Percentiles rank a stretch among this genome's conserved stretches.
Conservation (phyloP, 2,113 vertebrate species). For the Vidua chalybeata region DNA sequence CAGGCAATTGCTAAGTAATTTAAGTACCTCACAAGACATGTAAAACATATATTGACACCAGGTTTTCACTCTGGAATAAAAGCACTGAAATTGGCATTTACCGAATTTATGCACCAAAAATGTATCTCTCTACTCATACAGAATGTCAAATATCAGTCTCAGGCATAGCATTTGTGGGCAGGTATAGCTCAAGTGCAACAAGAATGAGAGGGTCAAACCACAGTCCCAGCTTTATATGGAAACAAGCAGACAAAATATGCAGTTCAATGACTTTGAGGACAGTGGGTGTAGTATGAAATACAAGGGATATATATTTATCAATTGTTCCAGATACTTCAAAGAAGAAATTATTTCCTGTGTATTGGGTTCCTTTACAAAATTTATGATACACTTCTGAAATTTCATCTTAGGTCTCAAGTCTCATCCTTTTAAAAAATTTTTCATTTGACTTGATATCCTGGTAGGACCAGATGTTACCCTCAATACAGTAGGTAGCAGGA, state of each 20-base stretch:
- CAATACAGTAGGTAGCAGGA: not conserved
- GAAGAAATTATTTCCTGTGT: not conserved
- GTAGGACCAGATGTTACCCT: not conserved
- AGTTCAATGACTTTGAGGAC: not conserved
- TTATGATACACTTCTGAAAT: not conserved
- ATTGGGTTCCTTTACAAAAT: not conserved
- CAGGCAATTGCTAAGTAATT: not conserved
- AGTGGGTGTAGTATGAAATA: not conserved
- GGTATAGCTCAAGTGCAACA: not conserved
- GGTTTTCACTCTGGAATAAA: not conserved
- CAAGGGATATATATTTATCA: not conserved
- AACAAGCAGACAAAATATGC: not conserved
- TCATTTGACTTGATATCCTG: not conserved
- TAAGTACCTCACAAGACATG: not conserved
- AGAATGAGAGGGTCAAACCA: not conserved
- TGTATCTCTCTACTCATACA: not conserved
- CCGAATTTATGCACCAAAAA: not conserved
- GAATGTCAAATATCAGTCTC: not conserved
- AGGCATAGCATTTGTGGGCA: not conserved
- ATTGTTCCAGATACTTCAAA: not conserved
- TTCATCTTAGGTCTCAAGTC: not conserved
- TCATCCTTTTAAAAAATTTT: not conserved
- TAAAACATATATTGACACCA: not conserved
- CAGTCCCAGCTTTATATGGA: not conserved
- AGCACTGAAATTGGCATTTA: not conserved